phyloP scores from a whole-genome alignment of 2,113 vertebrate species.

The Alectura lathami region DNA sequence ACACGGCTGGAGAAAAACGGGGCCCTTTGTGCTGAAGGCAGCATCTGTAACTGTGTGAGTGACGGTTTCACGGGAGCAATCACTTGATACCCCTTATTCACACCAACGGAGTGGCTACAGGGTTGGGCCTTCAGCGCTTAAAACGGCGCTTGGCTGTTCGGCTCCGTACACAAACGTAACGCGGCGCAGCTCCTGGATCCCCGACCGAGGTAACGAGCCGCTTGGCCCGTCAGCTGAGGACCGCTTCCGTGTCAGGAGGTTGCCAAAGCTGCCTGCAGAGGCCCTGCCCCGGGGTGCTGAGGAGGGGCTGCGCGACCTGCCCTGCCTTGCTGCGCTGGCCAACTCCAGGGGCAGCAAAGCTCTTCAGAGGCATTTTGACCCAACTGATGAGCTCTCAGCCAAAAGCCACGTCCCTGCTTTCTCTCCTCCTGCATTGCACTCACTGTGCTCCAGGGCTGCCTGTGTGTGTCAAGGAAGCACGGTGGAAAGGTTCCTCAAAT shows the following conservation, averaged over 20 bases:
- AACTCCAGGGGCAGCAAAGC: not conserved
- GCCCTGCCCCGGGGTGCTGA: accelerated
- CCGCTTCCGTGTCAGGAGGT: not conserved
- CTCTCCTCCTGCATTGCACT: not conserved
- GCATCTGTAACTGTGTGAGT: not conserved
- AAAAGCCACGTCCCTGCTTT: not conserved
- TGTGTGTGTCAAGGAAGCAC: not conserved
- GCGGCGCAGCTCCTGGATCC: accelerated
- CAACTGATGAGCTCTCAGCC: accelerated
- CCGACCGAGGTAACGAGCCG: accelerated
- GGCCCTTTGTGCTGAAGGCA: not conserved
- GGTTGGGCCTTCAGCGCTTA: not conserved
- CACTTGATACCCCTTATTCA: accelerated
- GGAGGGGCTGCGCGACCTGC: not conserved
- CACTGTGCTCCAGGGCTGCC: not conserved
- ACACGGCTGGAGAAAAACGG: accelerated
- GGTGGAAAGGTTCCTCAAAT: not conserved
- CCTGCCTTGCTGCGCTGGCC: not conserved
- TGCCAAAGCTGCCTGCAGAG: not conserved
- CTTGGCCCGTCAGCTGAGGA: not conserved
- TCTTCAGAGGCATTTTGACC: not conserved
- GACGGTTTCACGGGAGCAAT: not conserved
- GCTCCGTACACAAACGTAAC: accelerated
- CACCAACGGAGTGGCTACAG: accelerated
- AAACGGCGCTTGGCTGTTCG: not conserved